Base-by-base conservation (phyloP, 2,888 invertebrate genomes). In the Junonia oenone region DNA sequence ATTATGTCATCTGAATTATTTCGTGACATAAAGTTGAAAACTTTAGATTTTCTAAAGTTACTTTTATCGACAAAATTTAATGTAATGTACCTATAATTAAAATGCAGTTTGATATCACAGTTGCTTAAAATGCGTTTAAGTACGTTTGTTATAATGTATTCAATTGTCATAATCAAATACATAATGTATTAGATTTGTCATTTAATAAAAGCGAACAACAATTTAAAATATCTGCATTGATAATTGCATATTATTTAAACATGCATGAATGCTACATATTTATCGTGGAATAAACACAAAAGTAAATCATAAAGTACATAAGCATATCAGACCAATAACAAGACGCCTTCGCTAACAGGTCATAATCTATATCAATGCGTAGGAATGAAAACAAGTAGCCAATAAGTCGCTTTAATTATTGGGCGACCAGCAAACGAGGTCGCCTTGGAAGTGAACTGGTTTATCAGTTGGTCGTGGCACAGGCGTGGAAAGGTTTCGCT, bases 341-440 rank as follows among this genome's bases (percentile, higher is more conserved):
- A 43, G 13, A 26, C 43, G 43, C 22, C 51, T 48, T 50, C 45
- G n/a, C 47, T 54, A 45, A 66, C 50, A 37, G 72, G 69, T 76
- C 69, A 72, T 68, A 66, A 78, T 81, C 76, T 79, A 80, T 75
- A 72, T 74, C 61, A 59, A 59, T 59, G 58, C 64, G 67, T 69
- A 78, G 75, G 74, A 83, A 80, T 78, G 78, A 70, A 78, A 80
- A 75, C 83, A 86, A 88, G 83, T 84, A 77, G 78, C 74, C 83
- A 85, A 83, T 85, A 79, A 79, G 80, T 80, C 71, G 79, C 72
- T 78, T 83, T 83, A 85, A 83, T 88, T 83, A 84, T 83, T 83
- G 77, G 73, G 77, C 78, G 81, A 77, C 69, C 71, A 71, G 71
- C 71, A 68, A 71, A 69, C 88, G 87, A 89, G 89, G 88, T 78